Conservation (phyloP, 2,888 invertebrate genomes). For the Bimastos eiseni region DNA sequence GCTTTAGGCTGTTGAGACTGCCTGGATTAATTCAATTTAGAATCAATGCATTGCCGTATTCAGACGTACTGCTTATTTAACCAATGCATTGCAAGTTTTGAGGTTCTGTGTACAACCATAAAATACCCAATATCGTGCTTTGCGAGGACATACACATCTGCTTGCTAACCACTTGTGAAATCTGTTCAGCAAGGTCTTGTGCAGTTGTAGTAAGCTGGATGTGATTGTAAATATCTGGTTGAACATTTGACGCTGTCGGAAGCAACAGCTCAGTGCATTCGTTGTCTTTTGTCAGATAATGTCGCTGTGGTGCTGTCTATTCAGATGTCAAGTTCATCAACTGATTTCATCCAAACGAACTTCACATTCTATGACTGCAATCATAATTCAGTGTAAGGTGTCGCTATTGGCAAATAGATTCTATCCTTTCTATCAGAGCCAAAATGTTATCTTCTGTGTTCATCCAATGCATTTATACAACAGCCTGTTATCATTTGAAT, state of each 20-base stretch:
- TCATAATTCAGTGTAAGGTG: neutral
- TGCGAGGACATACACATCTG: neutral
- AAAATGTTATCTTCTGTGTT: neutral
- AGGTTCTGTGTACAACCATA: neutral
- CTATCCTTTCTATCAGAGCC: neutral
- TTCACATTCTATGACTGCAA: conserved; percentile 23
- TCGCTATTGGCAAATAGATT: neutral
- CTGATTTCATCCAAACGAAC: conserved; percentile 2
- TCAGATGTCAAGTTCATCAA: neutral
- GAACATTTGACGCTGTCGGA: neutral
- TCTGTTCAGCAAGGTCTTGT: neutral
- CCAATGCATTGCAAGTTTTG: neutral
- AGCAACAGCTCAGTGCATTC: neutral
- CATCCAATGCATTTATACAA: neutral
- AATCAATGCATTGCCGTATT: neutral
- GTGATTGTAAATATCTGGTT: neutral
- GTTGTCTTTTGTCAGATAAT: neutral
- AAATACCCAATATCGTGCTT: too few species aligned
- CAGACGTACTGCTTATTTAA: neutral
- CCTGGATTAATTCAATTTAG: neutral
- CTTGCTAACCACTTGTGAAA: neutral
- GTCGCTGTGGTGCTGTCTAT: neutral
- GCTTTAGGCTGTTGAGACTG: neutral
- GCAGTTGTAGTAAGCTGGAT: neutral
- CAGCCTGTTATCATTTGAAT: neutral